phyloP scores from a whole-genome alignment of 2,797 vertebrate genomes.

The Pangasius sanitwongsei region DNA sequence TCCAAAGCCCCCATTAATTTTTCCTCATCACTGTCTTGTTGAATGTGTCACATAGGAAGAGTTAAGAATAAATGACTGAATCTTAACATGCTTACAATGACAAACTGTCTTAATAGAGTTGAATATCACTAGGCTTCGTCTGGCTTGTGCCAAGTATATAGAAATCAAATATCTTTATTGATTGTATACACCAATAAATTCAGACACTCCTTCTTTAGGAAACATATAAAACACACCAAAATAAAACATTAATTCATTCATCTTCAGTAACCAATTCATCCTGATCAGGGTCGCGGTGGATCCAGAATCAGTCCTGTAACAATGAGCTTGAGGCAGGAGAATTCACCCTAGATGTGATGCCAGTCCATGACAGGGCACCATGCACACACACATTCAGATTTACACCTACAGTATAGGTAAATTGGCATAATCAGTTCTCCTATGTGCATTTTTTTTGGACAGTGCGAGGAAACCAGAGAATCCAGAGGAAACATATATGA shows the following conservation, averaged over 20 bases:
- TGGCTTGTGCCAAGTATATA: not conserved
- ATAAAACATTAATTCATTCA: not conserved
- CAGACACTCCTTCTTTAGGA: not conserved
- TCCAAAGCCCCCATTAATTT: not conserved
- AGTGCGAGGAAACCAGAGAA: not conserved
- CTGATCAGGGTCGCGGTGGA: no score
- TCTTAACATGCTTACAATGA: not conserved
- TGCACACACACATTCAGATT: not conserved
- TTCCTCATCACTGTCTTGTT: not conserved
- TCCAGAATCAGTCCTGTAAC: not conserved
- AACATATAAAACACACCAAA: not conserved
- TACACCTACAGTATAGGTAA: not conserved
- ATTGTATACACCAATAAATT: not conserved
- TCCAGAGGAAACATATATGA: not conserved
- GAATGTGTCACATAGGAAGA: not conserved
- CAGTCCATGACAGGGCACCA: not conserved
- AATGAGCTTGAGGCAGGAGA: not conserved
- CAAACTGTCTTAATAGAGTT: not conserved
- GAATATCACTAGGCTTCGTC: not conserved
- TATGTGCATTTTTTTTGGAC: not conserved
- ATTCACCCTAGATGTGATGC: not conserved
- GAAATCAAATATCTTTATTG: not conserved
- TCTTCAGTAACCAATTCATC: not conserved
- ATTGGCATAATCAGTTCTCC: not conserved
- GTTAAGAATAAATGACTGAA: not conserved